These are phyloP conservation scores for Coleophora deauratella DNA, from an alignment of 2,888 invertebrate species.

Conservation along the genomic window DNA sequence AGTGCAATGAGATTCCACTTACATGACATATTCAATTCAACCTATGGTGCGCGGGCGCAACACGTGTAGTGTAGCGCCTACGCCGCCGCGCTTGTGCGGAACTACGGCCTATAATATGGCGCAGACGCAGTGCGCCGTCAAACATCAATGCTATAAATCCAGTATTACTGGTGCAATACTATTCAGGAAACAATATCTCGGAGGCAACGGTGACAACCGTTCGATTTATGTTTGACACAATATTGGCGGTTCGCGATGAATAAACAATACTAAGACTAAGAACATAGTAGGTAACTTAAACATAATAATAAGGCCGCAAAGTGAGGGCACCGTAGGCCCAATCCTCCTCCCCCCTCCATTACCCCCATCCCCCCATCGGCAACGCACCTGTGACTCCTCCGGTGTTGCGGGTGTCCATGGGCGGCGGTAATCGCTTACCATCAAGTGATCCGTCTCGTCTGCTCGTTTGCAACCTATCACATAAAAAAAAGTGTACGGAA, in stretches of 20 bases:
- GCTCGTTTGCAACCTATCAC: no score
- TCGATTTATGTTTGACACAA: slow-evolving; percentile 30
- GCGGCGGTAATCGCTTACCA: no score
- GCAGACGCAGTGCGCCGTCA: slow-evolving; percentile 33
- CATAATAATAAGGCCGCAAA: no score
- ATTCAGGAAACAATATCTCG: slow-evolving; percentile 36
- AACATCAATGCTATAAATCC: slow-evolving; percentile 46
- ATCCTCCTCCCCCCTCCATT: no score
- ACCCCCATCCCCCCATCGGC: no score
- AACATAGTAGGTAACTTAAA: no score
- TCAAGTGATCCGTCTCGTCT: no score
- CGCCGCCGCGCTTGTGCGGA: slow-evolving; percentile 23
- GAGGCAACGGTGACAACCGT: slow-evolving; percentile 32
- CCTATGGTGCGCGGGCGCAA: slow-evolving; percentile 33
- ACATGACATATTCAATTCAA: slow-evolving; percentile 4
- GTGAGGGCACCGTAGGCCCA: no score
- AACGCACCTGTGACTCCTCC: no score
- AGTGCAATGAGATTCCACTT: slow-evolving; percentile 10
- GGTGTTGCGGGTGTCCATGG: no score
- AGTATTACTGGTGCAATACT: slow-evolving; percentile 24
- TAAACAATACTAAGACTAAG: no score
- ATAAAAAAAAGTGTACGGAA: no score
- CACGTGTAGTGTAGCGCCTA: slow-evolving; percentile 47
- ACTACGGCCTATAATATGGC: slow-evolving; percentile 23
- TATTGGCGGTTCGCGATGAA: slow-evolving; percentile 7